Evolutionary conservation across 2,797 vertebrate genomes (phyloP), one percentile per base, ranked within the genome.

Genomic region (Helostoma temminkii): DNA sequence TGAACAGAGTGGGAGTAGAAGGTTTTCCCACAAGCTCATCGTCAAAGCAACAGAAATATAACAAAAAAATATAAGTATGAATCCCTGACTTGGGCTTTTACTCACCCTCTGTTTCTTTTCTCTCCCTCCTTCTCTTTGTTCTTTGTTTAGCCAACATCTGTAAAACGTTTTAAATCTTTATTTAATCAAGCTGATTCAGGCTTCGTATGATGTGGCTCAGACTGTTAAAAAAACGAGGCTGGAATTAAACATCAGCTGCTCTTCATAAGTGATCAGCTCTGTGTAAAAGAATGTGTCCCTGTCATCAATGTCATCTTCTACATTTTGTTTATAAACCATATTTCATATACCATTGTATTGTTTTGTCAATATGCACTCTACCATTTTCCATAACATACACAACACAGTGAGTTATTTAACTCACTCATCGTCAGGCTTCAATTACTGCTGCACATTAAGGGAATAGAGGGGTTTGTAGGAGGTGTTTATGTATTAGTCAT

Each of bases 21-120:
- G 65, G 26, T 80, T 85, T 83, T 84, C 75, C 66, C 82, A 76
- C 74, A 66, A 66, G 69, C 56, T 42, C 14, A 1, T 71, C 73
- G 65, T 83, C 65, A 81, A 79, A 73, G 70, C 45, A 53, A 18
- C 15, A 0, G 2, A 14, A 62, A 39, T 5, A 39, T 36, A 62
- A 30, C n/a, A 56, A 50, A 0, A 48, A 55, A 41, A 26, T 59
- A 57, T 42, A 16, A n/a, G 22, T 18, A 1, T 9, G 34, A 46
- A 12, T 8, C 15, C 41, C 18, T 49, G 18, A 3, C 11, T 9
- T n/a, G 16, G 4, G 2, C 16, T 2, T 37, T 18, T 41, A 4
- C 16, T 19, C 41, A 43, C n/a, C 7, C 10, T 6, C 2, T 56
- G 14, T 41, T 24, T 37, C 7, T 18, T 16, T 1, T 19, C 11